A percentile compares a stretch with the other conserved stretches of the same genome.
phyloP scores from a whole-genome alignment of 1,140 invertebrate species.

The Lethocerus indicus region DNA sequence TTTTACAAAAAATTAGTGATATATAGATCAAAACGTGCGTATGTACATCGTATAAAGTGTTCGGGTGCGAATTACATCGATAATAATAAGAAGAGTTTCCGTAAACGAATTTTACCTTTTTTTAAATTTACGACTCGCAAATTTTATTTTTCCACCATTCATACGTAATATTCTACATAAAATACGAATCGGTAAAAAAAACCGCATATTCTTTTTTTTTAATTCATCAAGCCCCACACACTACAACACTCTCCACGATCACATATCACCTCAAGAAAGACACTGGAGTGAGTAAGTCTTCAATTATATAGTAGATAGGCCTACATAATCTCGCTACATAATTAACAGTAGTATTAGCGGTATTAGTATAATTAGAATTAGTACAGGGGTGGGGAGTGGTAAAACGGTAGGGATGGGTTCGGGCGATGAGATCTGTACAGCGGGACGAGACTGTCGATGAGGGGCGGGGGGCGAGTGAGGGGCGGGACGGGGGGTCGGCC shows the following conservation, averaged over 20 bases:
- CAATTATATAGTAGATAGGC: conserved; percentile 17
- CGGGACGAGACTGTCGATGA: too few relatives aligned
- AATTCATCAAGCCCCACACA: background rate
- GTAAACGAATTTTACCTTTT: background rate
- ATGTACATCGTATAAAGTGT: too few relatives aligned
- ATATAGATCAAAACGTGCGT: too few relatives aligned
- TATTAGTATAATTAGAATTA: background rate
- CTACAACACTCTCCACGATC: background rate
- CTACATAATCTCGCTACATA: conserved; percentile 13
- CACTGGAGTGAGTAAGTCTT: conserved; percentile 20
- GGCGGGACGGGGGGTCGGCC: too few relatives aligned
- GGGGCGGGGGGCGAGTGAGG: too few relatives aligned
- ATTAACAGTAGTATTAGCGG: too few relatives aligned
- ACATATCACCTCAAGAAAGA: conserved; percentile 18
- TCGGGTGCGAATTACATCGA: too few relatives aligned
- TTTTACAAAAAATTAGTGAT: too few relatives aligned
- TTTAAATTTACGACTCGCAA: background rate
- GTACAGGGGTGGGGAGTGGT: conserved; percentile 1
- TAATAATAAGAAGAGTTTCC: background rate
- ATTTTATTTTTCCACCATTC: background rate
- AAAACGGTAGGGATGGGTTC: too few relatives aligned
- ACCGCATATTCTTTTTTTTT: background rate
- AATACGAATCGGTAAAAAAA: background rate
- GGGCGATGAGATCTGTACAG: too few relatives aligned
- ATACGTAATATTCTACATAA: background rate